Evolutionary conservation across 2,888 invertebrate genomes (phyloP).

Genomic region (Marronus borbonicus): DNA sequence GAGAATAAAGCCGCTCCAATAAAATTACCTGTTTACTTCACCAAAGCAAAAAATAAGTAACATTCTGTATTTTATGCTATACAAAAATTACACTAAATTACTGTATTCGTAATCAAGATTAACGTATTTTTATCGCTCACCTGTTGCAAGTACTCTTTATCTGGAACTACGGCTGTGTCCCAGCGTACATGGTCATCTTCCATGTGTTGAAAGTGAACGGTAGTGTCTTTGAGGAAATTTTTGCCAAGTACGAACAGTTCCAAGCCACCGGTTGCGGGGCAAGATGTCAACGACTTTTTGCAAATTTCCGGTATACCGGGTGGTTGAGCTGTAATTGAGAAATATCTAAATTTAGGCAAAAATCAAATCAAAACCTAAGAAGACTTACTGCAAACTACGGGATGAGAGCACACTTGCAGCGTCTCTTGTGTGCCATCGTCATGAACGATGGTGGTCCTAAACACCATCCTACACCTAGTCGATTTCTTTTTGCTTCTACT

Average conservation of each 20-base stretch:
- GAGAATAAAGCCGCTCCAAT: too few species aligned
- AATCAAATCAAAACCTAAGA: background rate
- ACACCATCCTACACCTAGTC: slow-evolving; percentile 95
- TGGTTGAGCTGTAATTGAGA: slow-evolving; percentile 81
- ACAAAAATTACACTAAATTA: slow-evolving; percentile 11
- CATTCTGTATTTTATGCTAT: background rate
- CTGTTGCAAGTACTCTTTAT: slow-evolving; percentile 92
- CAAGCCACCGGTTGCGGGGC: slow-evolving; percentile 84
- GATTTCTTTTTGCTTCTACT: slow-evolving; percentile 93
- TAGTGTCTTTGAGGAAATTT: slow-evolving; percentile 93
- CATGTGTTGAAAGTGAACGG: slow-evolving; percentile 82
- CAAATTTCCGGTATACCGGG: slow-evolving; percentile 94
- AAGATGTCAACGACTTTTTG: slow-evolving; percentile 88
- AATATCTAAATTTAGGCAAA: background rate
- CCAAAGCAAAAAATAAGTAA: too few species aligned
- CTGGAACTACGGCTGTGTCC: slow-evolving; percentile 88
- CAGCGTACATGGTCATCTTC: slow-evolving; percentile 76
- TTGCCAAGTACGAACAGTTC: slow-evolving; percentile 92
- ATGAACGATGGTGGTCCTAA: slow-evolving; percentile 87
- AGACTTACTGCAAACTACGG: slow-evolving; percentile 92
- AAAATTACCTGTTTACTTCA: too few species aligned
- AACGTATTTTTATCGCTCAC: slow-evolving; percentile 67
- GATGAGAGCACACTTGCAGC: slow-evolving; percentile 90
- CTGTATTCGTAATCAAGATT: background rate
- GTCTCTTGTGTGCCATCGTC: slow-evolving; percentile 86